These are phyloP conservation scores for Drosophila peninsularis DNA, from an alignment of 2,888 invertebrate genomes.

Conservation along the genomic window DNA sequence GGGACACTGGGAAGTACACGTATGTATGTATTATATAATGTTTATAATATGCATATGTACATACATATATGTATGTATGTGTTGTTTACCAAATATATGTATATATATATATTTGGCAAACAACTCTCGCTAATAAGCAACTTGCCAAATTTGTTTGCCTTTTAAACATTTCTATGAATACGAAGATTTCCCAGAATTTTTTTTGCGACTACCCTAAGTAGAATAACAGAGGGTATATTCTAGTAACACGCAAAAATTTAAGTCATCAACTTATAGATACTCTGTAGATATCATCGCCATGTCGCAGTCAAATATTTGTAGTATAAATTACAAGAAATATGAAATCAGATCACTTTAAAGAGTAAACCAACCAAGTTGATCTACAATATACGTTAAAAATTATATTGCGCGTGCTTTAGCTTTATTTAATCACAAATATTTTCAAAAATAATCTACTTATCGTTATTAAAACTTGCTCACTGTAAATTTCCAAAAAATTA, in stretches of 20 bases:
- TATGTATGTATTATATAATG: not conserved
- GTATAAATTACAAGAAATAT: not conserved
- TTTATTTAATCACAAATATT: not conserved
- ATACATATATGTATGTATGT: not conserved
- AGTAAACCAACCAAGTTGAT: no score
- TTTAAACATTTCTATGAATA: not conserved
- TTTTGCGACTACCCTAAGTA: constrained; percentile 1
- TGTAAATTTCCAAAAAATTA: not conserved
- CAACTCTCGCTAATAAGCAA: constrained; percentile 13
- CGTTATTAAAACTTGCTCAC: not conserved
- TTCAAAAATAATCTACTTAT: not conserved
- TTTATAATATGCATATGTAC: not conserved
- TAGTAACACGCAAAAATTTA: not conserved
- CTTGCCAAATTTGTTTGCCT: constrained; percentile 7
- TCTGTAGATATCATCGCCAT: not conserved
- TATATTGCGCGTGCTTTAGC: not conserved
- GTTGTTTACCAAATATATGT: no score
- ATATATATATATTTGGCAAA: not conserved
- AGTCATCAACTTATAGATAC: not conserved
- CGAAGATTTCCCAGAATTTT: constrained; percentile 22
- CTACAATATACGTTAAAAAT: not conserved
- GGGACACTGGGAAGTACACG: constrained; percentile 4
- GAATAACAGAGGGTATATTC: not conserved
- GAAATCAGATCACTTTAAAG: not conserved
- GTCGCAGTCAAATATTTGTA: not conserved